phyloP scores from a whole-genome alignment of 1,140 invertebrate genomes.

The Cyclina sinensis region DNA sequence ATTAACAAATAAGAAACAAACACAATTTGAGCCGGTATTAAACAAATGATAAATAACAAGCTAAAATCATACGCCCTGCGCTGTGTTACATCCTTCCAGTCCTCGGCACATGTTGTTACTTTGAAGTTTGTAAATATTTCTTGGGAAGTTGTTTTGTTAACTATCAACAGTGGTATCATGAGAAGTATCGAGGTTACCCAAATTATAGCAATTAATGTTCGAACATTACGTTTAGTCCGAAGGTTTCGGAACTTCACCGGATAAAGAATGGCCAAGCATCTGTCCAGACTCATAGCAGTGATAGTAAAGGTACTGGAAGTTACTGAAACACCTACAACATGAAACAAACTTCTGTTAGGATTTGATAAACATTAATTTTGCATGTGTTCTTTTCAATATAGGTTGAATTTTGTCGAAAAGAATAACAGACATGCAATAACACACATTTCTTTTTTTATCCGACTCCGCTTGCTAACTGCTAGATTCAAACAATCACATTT shows the following conservation, averaged over 20 bases:
- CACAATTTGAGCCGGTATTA: conserved; percentile 90
- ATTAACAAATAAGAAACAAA: conserved; percentile 92
- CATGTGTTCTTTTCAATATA: no score
- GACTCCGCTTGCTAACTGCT: no score
- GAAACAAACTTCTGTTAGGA: no score
- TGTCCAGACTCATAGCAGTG: conserved; percentile 92
- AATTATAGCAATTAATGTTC: conserved; percentile 88
- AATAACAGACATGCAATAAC: no score
- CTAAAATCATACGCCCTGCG: conserved; percentile 89
- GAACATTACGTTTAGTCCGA: conserved; percentile 88
- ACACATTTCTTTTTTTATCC: no score
- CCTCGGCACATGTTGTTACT: conserved; percentile 88
- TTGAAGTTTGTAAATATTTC: conserved; percentile 69
- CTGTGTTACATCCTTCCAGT: conserved; percentile 78
- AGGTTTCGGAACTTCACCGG: conserved; percentile 90
- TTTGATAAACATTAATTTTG: no score
- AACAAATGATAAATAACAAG: conserved; percentile 91
- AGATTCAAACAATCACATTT: no score
- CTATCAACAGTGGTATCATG: conserved; percentile 90
- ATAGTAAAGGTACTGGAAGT: conserved; percentile 93
- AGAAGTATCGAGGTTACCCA: conserved; percentile 90
- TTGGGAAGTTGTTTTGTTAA: conserved; percentile 82
- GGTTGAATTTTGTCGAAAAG: no score
- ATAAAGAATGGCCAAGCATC: conserved; percentile 92
- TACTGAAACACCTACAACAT: conserved; percentile 90